These are phyloP conservation scores for Rhagonycha lutea DNA, from an alignment of 2,888 invertebrate species.

Conservation along the genomic window DNA sequence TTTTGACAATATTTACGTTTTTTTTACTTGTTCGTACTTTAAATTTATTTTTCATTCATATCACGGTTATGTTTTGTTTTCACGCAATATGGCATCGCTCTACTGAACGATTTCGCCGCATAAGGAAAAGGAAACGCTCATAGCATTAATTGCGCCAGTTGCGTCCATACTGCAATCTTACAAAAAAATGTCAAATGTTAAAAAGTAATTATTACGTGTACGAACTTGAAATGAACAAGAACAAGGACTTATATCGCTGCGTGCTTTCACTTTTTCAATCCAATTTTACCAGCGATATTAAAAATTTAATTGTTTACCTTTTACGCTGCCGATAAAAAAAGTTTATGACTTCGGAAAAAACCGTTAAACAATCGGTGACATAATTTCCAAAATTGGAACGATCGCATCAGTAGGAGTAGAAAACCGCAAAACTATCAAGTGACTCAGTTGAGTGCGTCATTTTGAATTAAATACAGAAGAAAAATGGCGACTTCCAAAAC, in stretches of 20 bases:
- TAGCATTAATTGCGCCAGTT: background rate
- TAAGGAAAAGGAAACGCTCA: constrained; percentile 12
- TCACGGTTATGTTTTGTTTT: constrained; percentile 1
- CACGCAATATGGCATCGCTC: constrained; percentile 10
- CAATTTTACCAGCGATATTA: background rate
- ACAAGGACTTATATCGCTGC: background rate
- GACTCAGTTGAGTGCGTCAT: background rate
- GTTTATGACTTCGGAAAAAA: background rate
- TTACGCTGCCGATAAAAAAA: background rate
- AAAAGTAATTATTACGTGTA: background rate
- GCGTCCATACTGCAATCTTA: background rate
- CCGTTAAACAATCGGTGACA: background rate
- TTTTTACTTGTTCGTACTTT: background rate
- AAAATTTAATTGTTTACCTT: background rate
- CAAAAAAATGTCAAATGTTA: background rate
- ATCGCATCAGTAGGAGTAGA: constrained; percentile 6
- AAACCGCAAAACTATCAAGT: constrained; percentile 5
- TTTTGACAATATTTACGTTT: background rate
- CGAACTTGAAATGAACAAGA: background rate
- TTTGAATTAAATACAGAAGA: too few relatives aligned
- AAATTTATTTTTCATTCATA: background rate
- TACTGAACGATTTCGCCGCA: constrained; percentile 11
- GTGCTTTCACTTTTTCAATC: background rate
- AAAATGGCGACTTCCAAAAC: background rate
- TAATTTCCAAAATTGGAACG: background rate